Conservation (phyloP, 2,113 vertebrate genomes). For the Toxotes chatareus region DNA sequence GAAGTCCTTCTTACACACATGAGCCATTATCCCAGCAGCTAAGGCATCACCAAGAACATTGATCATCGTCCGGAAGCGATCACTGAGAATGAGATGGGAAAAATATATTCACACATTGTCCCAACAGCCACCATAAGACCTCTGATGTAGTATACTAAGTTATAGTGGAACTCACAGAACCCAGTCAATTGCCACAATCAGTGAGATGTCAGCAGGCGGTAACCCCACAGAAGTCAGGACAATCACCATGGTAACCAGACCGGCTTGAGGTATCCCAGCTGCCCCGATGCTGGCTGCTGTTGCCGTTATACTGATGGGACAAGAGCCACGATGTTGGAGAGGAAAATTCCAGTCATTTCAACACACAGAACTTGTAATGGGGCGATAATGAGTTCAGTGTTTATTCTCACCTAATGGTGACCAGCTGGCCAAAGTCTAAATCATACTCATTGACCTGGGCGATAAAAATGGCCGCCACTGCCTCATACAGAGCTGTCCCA, state of each 20-base stretch:
- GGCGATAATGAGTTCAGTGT: background rate
- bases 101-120: background rate
- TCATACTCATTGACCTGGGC: constrained; percentile 92
- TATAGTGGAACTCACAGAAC: constrained; percentile 81
- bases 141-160: background rate
- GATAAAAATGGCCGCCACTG: constrained; percentile 91
- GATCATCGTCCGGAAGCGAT: constrained; percentile 89
- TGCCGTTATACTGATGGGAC: constrained; percentile 78
- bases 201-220: constrained; percentile 89
- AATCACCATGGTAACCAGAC: constrained; percentile 91
- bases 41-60: constrained; percentile 88
- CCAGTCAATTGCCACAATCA: constrained; percentile 90
- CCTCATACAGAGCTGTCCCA: constrained; percentile 90
- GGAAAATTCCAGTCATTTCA: background rate
- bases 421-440: constrained; percentile 90
- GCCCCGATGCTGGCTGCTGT: constrained; percentile 85
- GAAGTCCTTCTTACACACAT: constrained; percentile 87
- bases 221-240: constrained; percentile 91
- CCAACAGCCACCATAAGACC: no score
- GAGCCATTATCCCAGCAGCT: constrained; percentile 88
- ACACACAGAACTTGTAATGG: background rate
- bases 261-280: constrained; percentile 89
- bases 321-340: background rate
- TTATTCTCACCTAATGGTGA: constrained; percentile 88
- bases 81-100: constrained; percentile 67